phyloP scores from a whole-genome alignment of 2,113 vertebrate species.

The Arvicanthis niloticus region DNA sequence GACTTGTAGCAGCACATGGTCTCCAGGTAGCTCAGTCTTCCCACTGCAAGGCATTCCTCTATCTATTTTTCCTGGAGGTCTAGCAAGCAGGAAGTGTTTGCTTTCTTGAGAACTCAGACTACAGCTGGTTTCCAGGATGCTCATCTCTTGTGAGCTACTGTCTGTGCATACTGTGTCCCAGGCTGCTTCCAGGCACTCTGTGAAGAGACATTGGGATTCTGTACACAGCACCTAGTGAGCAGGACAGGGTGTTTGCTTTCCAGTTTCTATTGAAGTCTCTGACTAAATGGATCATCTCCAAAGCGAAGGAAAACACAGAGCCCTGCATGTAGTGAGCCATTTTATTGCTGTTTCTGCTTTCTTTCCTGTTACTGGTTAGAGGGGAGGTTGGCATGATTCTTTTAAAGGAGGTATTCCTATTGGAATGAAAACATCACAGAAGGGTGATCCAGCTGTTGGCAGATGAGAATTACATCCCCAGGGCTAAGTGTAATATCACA shows the following conservation, averaged over 20 bases:
- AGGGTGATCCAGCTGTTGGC: not conserved
- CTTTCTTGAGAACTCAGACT: not conserved
- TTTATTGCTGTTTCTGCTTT: not conserved
- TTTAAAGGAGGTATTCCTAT: not conserved
- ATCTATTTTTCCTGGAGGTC: not conserved
- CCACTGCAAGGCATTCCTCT: not conserved
- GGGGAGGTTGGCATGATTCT: not conserved
- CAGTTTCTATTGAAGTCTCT: not conserved
- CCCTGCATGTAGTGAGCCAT: not conserved
- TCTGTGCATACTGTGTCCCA: not conserved
- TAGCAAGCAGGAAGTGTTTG: not conserved
- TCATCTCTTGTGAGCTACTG: not conserved
- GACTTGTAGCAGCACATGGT: not conserved
- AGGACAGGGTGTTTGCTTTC: not conserved
- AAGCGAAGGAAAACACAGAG: not conserved
- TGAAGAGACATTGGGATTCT: conserved; percentile 46
- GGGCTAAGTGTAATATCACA: not conserved
- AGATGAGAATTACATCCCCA: not conserved
- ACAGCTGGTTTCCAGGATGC: not conserved
- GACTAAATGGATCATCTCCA: not conserved
- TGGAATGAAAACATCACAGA: not conserved
- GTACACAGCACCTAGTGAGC: not conserved
- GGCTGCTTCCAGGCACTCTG: not conserved
- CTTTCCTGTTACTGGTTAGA: not conserved
- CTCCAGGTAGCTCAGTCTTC: not conserved